phyloP scores from a whole-genome alignment of 1,140 invertebrate genomes.

The Philaenus spumarius region DNA sequence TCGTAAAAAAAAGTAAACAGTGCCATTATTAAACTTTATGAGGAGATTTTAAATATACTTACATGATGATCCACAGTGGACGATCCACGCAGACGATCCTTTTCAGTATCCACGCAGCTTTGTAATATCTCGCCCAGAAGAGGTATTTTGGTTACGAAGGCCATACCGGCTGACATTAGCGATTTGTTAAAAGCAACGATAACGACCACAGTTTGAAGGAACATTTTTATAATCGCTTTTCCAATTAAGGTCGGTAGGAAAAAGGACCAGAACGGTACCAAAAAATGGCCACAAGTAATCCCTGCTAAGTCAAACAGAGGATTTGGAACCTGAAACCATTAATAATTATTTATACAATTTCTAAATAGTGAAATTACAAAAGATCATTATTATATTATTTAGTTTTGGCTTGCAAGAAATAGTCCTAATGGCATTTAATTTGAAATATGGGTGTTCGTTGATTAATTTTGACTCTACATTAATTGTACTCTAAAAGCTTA shows the following conservation, averaged over 20 bases:
- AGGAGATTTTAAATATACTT: constrained; percentile 85
- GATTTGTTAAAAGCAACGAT: constrained; percentile 95
- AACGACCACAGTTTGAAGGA: constrained; percentile 97
- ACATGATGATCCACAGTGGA: constrained; percentile 76
- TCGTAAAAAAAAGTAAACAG: constrained; percentile 34
- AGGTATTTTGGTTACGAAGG: constrained; percentile 66
- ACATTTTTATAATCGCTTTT: constrained; percentile 99
- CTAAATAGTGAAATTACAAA: too few species aligned
- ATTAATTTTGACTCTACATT: too few species aligned
- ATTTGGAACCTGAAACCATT: constrained; percentile 67
- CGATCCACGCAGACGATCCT: too few species aligned
- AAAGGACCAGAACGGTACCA: constrained; percentile 99
- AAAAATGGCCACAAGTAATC: constrained; percentile 98
- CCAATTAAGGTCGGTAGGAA: constrained; percentile 98
- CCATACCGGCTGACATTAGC: constrained; percentile 74
- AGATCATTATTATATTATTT: too few species aligned
- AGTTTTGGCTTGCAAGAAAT: too few species aligned
- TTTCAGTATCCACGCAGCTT: too few species aligned
- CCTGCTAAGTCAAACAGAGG: constrained; percentile 98
- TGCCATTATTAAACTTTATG: constrained; percentile 46
- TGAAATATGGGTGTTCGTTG: too few species aligned
- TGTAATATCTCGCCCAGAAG: constrained; percentile 75
- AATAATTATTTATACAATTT: not conserved
- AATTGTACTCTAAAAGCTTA: too few species aligned
- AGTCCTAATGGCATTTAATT: too few species aligned